These are phyloP conservation scores for Coptodon rendalli DNA, from an alignment of 2,113 vertebrate species.

Conservation along the genomic window DNA sequence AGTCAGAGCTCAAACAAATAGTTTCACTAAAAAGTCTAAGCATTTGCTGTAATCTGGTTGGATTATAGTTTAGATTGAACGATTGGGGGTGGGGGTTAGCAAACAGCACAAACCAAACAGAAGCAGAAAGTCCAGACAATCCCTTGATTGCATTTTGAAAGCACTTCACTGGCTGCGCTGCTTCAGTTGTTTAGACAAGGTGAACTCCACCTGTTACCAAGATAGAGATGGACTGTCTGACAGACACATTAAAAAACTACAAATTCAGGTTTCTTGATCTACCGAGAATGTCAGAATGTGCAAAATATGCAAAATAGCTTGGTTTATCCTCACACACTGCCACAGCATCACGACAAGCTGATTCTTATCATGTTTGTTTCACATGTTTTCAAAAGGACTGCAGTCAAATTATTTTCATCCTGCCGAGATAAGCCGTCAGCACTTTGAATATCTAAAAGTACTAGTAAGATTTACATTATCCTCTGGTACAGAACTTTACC, in stretches of 20 bases:
- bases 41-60: constrained; percentile 9
- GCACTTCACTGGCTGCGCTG: neutral
- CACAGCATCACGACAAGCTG: neutral
- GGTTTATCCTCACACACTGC: neutral
- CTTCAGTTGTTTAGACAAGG: neutral
- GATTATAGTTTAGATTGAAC: constrained; percentile 14
- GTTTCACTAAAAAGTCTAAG: neutral
- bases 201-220: neutral
- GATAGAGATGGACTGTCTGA: neutral
- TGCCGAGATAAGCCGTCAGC: neutral
- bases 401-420: neutral
- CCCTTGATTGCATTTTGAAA: neutral
- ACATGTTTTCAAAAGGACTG: neutral
- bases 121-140: neutral
- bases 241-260: neutral
- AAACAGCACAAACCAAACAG: neutral
- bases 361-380: neutral
- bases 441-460: neutral
- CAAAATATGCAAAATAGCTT: neutral
- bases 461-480: neutral
- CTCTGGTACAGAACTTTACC: neutral
- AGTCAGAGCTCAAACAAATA: neutral
- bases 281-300: neutral
- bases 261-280: neutral
- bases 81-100: neutral